Evolutionary conservation across 2,113 vertebrate species (phyloP).

Genomic region (Ameiurus melas): DNA sequence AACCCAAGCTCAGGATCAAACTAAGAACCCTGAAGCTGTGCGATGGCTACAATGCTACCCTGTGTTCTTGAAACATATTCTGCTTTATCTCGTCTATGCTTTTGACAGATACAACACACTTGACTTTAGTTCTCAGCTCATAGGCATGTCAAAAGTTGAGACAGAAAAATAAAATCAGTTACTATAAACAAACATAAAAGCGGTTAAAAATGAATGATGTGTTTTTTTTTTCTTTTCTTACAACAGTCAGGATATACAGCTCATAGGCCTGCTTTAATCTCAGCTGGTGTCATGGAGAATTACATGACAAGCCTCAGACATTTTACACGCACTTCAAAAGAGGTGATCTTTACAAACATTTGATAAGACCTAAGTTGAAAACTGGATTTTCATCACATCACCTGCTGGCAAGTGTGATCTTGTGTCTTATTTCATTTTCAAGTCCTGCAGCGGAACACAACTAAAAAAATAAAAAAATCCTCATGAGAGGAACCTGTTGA

Average conservation of each 20-base stretch:
- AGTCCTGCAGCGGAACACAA: slow-evolving; percentile 14
- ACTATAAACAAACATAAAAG: neutral
- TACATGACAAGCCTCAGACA: neutral
- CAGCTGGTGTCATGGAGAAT: neutral
- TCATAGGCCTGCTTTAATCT: neutral
- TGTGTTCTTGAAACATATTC: neutral
- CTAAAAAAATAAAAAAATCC: neutral
- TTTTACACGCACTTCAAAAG: neutral
- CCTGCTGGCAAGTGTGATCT: neutral
- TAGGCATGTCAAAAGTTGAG: neutral
- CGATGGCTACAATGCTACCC: neutral
- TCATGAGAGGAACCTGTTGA: neutral
- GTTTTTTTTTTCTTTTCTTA: neutral
- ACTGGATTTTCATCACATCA: neutral
- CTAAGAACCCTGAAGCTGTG: neutral
- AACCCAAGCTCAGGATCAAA: neutral
- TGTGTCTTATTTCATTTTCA: slow-evolving; percentile 37
- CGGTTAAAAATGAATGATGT: neutral
- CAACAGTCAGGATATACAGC: neutral
- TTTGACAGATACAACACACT: neutral
- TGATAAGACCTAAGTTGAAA: neutral
- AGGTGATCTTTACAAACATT: neutral
- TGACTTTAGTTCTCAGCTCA: neutral
- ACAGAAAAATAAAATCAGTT: neutral
- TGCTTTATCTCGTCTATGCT: neutral